Percentiles rank a stretch among this genome's conserved stretches.
phyloP scores from a whole-genome alignment of 1,140 invertebrate species.

The Cotesia chilonis region DNA sequence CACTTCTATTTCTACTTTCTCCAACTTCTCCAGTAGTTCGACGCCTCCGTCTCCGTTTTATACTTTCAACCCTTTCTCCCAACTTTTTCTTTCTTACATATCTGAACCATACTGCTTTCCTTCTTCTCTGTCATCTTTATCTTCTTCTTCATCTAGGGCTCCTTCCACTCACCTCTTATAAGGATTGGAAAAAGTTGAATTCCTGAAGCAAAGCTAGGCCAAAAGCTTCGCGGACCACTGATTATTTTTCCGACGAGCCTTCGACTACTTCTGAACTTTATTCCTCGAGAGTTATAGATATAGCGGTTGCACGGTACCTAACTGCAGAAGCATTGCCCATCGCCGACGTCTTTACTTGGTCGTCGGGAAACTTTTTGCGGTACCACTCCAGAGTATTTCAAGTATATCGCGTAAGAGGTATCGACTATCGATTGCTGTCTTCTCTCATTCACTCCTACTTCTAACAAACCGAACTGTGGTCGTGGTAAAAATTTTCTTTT shows the following conservation, averaged over 20 bases:
- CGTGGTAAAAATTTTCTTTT: background rate
- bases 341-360: background rate
- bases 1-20: background rate
- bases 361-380: slow-evolving; percentile 15
- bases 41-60: background rate
- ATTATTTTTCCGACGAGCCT: slow-evolving; percentile 38
- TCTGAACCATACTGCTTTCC: background rate
- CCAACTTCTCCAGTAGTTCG: background rate
- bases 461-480: background rate
- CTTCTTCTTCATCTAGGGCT: too few species aligned
- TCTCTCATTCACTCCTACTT: background rate
- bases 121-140: background rate
- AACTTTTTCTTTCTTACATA: slow-evolving; percentile 15
- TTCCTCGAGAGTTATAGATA: background rate
- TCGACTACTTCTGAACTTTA: slow-evolving; percentile 18
- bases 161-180: slow-evolving; percentile 1
- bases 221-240: slow-evolving; percentile 38
- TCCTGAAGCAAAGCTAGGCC: slow-evolving; percentile 24
- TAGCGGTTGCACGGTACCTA: background rate
- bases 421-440: background rate
- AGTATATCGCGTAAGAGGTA: slow-evolving; percentile 18
- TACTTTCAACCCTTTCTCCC: slow-evolving; percentile 7
- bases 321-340: background rate
- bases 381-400: slow-evolving; percentile 21
- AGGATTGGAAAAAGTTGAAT: slow-evolving; percentile 48